Evolutionary conservation across 2,888 invertebrate species (phyloP).

Genomic region (Actias luna): DNA sequence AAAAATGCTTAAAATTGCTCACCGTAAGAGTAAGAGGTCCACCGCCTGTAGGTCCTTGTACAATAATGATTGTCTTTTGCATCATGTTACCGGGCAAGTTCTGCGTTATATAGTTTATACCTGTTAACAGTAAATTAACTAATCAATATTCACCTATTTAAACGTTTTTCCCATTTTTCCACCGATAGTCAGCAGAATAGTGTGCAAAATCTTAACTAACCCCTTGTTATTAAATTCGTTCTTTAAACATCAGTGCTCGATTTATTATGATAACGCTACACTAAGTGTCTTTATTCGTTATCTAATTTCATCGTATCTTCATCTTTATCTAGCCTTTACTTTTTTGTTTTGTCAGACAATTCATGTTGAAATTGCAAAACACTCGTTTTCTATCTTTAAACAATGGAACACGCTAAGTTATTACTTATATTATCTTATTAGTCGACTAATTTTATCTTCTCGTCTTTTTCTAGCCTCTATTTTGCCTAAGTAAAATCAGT

Average conservation of each 20-base stretch:
- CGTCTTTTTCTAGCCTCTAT: no score
- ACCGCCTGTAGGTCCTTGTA: slow-evolving; percentile 71
- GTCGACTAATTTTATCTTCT: no score
- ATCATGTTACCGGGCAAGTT: slow-evolving; percentile 75
- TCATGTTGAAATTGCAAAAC: no score
- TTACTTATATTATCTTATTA: no score
- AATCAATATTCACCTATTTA: neutral
- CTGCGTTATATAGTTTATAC: slow-evolving; percentile 69
- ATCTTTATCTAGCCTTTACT: no score
- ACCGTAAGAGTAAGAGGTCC: slow-evolving; percentile 77
- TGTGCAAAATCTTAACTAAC: neutral
- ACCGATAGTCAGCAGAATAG: neutral
- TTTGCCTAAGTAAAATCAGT: no score
- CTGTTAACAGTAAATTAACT: slow-evolving; percentile 22
- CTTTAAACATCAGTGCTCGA: no score
- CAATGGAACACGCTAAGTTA: no score
- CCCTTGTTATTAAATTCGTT: neutral
- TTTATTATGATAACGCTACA: neutral
- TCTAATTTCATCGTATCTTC: no score
- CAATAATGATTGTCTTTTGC: slow-evolving; percentile 79
- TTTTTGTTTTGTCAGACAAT: no score
- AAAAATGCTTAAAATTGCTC: slow-evolving; percentile 30
- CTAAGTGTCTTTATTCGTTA: no score
- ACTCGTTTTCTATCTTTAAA: no score
- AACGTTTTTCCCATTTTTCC: neutral